Evolutionary conservation across 2,113 vertebrate species (phyloP), one percentile per base, ranked within the genome.

Genomic region (Gnathonemus echidnorhynchus): DNA sequence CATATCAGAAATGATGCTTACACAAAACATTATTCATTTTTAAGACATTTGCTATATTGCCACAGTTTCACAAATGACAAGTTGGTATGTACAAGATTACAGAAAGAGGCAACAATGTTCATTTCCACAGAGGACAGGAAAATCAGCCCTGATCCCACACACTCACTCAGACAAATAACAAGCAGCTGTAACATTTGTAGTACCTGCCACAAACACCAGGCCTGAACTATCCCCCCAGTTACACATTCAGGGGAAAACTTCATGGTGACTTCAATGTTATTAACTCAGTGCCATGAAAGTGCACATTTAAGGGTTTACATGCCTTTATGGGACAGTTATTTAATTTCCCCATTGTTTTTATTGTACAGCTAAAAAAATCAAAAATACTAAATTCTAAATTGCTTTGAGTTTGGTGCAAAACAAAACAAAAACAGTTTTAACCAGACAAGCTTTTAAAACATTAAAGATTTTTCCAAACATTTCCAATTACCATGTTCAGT

Each of bases 71-170:
- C 48, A 50, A 70, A 70, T 88, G 58, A 88, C 53, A 88, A 83
- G 48, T 90, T 89, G 90, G 91, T 88, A 93, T 94, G 93, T 91
- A 94, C 49, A 91, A 88, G 88, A 95, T 94, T 95, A 95, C 87
- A 93, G 92, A 77, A 62, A 89, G 8, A 85, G 42, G 86, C 92
- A 90, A 92, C 42, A 31, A 8, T 66, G 66, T 35, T 50, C 7
- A 24, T 74, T 46, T 6, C 58, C 88, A 42, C n/a, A 80, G 35
- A 19, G 15, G 15, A 42, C 74, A 42, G 15, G 31, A 42, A 77
- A 77, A 8, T 42, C 13, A 39, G 35, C 35, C 35, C 15, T 39
- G 35, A 86, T 39, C 86, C 46, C 49, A 87, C 86, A 52, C 86
- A 52, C 86, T 31, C 46, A 53, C 49, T 17, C 49, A 52, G 27